These are phyloP conservation scores for Nesometra sesokonis DNA, from an alignment of 35 echinoderm and acorn worm genomes.

Conservation along the genomic window DNA sequence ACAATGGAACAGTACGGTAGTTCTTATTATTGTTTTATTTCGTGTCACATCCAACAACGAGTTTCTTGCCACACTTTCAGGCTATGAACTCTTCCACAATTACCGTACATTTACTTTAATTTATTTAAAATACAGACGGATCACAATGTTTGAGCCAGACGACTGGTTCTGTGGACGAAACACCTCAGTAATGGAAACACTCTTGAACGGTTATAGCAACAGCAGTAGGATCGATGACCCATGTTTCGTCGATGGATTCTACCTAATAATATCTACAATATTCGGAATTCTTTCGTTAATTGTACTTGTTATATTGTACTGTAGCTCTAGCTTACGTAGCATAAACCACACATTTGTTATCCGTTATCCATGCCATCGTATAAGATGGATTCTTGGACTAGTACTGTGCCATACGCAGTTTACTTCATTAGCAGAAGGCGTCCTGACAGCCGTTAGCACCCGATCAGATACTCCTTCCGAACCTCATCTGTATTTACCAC, in stretches of 20 bases:
- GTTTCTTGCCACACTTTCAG: too few species aligned
- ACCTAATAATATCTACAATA: not conserved
- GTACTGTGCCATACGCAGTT: not conserved
- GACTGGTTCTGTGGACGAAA: slow-evolving; percentile 71
- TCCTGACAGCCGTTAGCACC: not conserved
- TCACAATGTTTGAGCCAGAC: not conserved
- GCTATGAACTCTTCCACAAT: too few species aligned
- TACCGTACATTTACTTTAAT: too few species aligned
- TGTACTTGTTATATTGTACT: not conserved
- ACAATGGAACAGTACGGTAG: too few species aligned
- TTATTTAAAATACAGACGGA: not conserved
- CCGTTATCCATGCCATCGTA: not conserved
- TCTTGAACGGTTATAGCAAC: slow-evolving; percentile 30
- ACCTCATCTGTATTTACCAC: not conserved
- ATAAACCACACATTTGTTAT: not conserved
- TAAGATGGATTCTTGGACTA: not conserved
- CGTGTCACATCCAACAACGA: too few species aligned
- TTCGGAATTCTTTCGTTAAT: not conserved
- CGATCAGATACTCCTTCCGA: not conserved
- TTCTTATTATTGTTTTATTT: too few species aligned
- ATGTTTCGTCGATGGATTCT: not conserved
- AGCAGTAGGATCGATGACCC: slow-evolving; percentile 5
- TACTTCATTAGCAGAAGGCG: not conserved
- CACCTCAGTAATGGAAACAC: not conserved
- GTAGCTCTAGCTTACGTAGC: not conserved